Base-by-base conservation (phyloP, 2,113 vertebrate species). In the Laticauda laticaudata region DNA sequence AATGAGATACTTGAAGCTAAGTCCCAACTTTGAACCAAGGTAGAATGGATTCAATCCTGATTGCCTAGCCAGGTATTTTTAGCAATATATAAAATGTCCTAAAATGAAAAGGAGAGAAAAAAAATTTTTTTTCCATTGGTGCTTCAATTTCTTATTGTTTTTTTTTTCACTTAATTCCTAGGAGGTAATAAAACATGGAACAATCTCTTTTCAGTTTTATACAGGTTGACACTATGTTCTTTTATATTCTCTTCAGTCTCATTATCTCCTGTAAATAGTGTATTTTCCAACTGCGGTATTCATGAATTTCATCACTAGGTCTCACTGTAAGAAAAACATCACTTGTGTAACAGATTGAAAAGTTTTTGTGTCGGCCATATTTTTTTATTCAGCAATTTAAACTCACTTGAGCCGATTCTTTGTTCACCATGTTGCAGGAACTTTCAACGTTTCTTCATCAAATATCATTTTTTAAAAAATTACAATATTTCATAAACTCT, bases 121-220 rank as follows among this genome's bases (percentile, higher is more conserved):
- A 75, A 18, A 15, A 81, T 81, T 81, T 81, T 75, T 34, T 9
- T 92, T 95, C 89, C 81, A 91, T 29, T 87, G 5, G 90, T 92
- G 94, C n/a, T 94, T 2, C 1, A 92, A 8, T 51, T 96, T 96
- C 55, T 69, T n/a, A 5, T 69, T 92, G 34, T 26, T 20, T 56
- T 5, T 3, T 0, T n/a, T 39, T 81, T 81, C 18, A 81, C 7
- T 81, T 14, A 9, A 56, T 0, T 94, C 75, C 86, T 11, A 23
- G 5, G 53, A 92, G 53, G n/a, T 64, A 86, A 89, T 89, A 94
- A 94, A 92, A 64, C 0, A 21, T 7, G 87, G 61, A 34, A 91
- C 6, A 89, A 23, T 9, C 5, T 94, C 94, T 92, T 94, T 91
- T 18, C 92, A 86, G 23, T 93, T 21, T 95, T 93, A 95, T 92